Base-by-base conservation (phyloP, 2,113 vertebrate species). In the Hirundichthys speculiger region DNA sequence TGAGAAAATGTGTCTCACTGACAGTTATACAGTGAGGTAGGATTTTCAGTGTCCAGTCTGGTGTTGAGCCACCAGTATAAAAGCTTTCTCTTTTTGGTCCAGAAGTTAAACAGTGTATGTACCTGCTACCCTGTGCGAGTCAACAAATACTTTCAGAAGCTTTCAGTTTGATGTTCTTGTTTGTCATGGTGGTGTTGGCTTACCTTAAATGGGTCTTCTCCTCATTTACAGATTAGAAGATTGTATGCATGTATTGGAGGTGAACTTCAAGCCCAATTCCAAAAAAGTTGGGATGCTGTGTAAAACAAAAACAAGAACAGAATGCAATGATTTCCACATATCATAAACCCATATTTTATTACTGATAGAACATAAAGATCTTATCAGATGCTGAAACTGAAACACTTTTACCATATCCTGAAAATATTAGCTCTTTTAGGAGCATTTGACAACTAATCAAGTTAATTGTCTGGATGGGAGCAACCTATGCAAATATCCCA, bases 1-100 rank as follows among this genome's bases (percentile, higher is more conserved):
- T 30, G 62, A 51, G 61, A 52, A 84, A 54, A 70, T 25, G 69
- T 42, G 5, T 58, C 75, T 64, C 76, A 24, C 25, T 45, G 40
- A 67, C 12, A 14, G 56, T 85, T 86, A 81, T 73, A 71, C 45
- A 86, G 74, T 55, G 52, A 64, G n/a, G 67, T 74, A 63, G 73
- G 72, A 79, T 76, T 75, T 75, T 83, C 56, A 47, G 41, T 59
- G 12, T 12, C 27, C 20, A 40, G 38, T 54, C 72, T 59, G 60
- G 10, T 73, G 39, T 62, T 51, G 34, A 18, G 68, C 25, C 60
- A 38, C 20, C 67, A 69, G 49, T 22, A 19, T 65, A 24, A 55
- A 75, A 20, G 45, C 42, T 15, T 59, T 5, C 22, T 61, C 11
- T 22, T 39, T 38, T 51, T 40, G 3, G 16, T 34, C 34, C 34